Conservation (phyloP, 2,797 vertebrate species). For the Lagodon rhomboides region DNA sequence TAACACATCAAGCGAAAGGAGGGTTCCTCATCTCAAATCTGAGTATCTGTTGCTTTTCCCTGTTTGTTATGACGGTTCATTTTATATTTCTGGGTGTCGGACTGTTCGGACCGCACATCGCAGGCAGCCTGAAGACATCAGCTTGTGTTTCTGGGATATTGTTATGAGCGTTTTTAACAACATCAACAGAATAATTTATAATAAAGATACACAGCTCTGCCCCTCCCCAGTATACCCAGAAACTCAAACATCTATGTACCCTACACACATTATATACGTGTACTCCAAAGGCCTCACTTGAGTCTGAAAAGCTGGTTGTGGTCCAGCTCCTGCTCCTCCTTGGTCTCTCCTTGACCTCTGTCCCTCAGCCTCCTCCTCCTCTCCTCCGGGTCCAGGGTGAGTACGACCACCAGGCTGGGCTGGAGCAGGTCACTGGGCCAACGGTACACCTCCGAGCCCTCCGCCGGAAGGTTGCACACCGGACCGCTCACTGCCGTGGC, state of each 20-base stretch:
- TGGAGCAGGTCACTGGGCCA: conserved; percentile 93
- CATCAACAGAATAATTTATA: not conserved
- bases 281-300: conserved; percentile 83
- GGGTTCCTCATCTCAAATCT: not conserved
- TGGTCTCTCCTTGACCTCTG: conserved; percentile 88
- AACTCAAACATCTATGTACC: not conserved
- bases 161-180: not conserved
- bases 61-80: not conserved
- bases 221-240: too few species aligned
- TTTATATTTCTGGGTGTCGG: not conserved
- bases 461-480: conserved; percentile 86
- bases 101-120: not conserved
- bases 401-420: conserved; percentile 90
- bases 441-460: conserved; percentile 87
- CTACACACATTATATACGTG: not conserved
- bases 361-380: conserved; percentile 84
- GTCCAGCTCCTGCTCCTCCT: conserved; percentile 91
- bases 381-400: conserved; percentile 90
- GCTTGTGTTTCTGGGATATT: not conserved
- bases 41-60: not conserved
- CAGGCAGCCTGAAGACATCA: not conserved
- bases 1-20: not conserved
- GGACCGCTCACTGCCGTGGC: conserved; percentile 90
- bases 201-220: not conserved
- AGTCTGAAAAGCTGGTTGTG: conserved; percentile 88